Base-by-base conservation (phyloP, 2,113 vertebrate genomes). In the Osmerus eperlanus region DNA sequence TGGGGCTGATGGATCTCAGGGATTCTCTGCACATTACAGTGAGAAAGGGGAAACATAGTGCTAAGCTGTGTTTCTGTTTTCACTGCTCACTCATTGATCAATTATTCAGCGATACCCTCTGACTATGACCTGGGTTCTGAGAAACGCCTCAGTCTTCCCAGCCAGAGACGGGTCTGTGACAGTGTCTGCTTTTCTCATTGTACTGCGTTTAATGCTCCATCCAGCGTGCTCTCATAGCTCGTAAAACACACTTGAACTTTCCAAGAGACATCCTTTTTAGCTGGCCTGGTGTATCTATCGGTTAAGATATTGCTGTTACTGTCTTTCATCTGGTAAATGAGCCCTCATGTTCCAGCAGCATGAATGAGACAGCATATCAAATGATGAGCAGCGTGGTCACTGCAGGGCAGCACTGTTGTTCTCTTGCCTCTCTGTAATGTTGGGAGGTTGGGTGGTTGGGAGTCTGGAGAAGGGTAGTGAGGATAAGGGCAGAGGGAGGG, bases 1-100 rank as follows among this genome's bases (percentile, higher is more conserved):
- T 91, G 89, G 86, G 86, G 89, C 82, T 92, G 91, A 91, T 91
- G 92, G 89, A 90, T 93, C 90, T 86, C 79, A 89, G 88, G 85
- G 89, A 91, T 87, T 91, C 89, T 74, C 88, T 87, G 84, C 84
- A 89, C 88, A 89, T 92, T 91, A 91, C 85, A 85, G 80, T 75
- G 73, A 73, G 83, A 87, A 36, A 89, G 78, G 82, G 87, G 87
- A 89, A 90, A 88, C 85, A 90, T 91, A 91, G 84, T 90, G 90
- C 88, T 90, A 91, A 92, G 88, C 90, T 90, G 88, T 91, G 89
- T 91, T 92, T 91, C 90, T 91, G 89, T 89, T 92, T 92, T 90
- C 80, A 84, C 82, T 84, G 82, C 87, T 81, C 79, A 79, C 81
- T 88, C 86, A 92, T 91, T 92, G 91, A 92, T 93, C 88, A 91